Evolutionary conservation across 2,888 invertebrate genomes (phyloP), one percentile per base, ranked within the genome.

Genomic region (Thymelicus sylvestris): DNA sequence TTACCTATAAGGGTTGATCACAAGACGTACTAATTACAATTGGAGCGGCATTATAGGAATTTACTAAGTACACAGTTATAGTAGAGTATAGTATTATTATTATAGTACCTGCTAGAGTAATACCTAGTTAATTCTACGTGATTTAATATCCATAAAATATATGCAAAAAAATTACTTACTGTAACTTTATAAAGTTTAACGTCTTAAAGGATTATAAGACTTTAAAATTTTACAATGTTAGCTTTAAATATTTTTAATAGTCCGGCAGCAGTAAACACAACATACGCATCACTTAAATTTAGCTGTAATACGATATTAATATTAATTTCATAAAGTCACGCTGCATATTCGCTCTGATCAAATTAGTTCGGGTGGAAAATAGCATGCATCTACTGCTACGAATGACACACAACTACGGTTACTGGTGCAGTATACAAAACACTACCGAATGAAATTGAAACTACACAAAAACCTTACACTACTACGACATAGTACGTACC

Each of bases 331-430:
- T 39, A 12, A 44, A 44, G 12, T 12, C 12, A 44, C 10, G 44
- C 19, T 7, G 7, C 31, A 48, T 24, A 8, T 48, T n/a, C 63
- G 7, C 24, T 48, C 5, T 47, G 8, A 48, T 0, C 63, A 44
- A 44, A 44, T 61, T 24, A 66, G 55, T 31, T 57, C 19, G 6
- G 57, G 44, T 44, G 55, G 19, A 52, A 38, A 55, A 19, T 55
- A 68, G 44, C 62, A 55, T 63, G 55, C 55, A 24, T 47, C 60
- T 66, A 66, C 48, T 24, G 1, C 7, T 15, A 66, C 47, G 38
- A 15, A 48, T 8, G 6, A 8, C n/a, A 24, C 6, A 12, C 44
- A 4, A 61, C 60, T 48, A 67, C 63, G 6, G 13, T 31, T 47
- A 62, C 24, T 62, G 24, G 62, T 62, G 62, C 62, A 47, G 47